Conservation (phyloP, 2,113 vertebrate species). For the Empidonax traillii region DNA sequence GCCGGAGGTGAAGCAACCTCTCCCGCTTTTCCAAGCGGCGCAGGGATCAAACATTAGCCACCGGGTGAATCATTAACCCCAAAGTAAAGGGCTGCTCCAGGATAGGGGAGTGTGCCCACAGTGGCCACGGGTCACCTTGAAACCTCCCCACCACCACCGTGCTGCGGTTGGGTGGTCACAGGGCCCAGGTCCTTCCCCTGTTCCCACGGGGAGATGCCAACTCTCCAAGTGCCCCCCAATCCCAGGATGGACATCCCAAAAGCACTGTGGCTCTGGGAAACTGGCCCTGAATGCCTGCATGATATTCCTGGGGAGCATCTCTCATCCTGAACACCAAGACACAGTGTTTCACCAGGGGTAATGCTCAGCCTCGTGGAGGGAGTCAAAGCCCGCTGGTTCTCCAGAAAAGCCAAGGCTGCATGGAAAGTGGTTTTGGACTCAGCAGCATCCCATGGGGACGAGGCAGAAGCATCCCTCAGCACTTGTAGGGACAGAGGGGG, state of each 20-base stretch:
- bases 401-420: background rate
- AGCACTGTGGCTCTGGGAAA: background rate
- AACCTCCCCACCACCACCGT: background rate
- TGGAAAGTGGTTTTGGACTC: background rate
- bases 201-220: accelerated
- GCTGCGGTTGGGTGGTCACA: accelerated
- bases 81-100: background rate
- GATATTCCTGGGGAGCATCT: accelerated
- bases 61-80: slow-evolving; percentile 24
- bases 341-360: accelerated
- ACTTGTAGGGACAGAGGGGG: background rate
- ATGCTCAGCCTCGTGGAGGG: background rate
- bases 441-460: background rate
- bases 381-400: background rate
- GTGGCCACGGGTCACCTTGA: background rate
- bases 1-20: background rate
- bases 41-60: slow-evolving; percentile 5
- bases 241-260: background rate
- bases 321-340: background rate
- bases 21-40: background rate
- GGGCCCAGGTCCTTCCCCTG: background rate
- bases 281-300: accelerated
- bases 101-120: background rate
- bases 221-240: background rate
- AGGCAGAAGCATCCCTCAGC: background rate